Base-by-base conservation (phyloP, 2,113 vertebrate genomes). In the Zapus hudsonius region DNA sequence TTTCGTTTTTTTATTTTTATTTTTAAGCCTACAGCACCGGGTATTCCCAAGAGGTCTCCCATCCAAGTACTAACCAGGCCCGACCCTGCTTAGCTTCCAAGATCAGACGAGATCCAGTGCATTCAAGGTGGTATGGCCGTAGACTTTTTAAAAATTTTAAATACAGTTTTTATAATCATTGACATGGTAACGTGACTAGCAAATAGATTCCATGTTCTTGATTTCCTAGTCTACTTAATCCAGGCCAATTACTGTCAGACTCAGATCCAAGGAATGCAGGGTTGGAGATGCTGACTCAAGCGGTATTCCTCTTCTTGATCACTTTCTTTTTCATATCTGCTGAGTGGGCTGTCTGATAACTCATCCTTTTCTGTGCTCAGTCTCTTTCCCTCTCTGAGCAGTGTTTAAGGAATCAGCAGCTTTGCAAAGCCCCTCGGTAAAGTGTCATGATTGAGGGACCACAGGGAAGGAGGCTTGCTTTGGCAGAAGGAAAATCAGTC, bases 281-380 rank as follows among this genome's bases (percentile, higher is more conserved):
- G 47, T 20, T 52, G 63, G 36, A 69, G 66, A 88, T 7, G n/a
- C 3, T 52, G n/a, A 66, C 42, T 69, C 12, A 61, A 27, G 4
- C 22, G 55, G 17, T 15, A 16, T 13, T 3, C 61, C 44, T 38
- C 19, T 27, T 22, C 66, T 64, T 74, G 25, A 61, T 44, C 7
- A 36, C n/a, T 84, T 66, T 42, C 40, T 55, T 74, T 78, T 85
- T 86, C 57, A 86, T 82, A n/a, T 89, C 52, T 79, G 59, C 74
- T 75, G 13, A 88, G 42, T 23, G 12, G 31, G 33, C 66, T 27
- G 22, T 31, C 55, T 84, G 31, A 2, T 31, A 86, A 67, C 38
- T 25, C 69, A 38, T 63, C 42, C 36, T 52, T 87, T 55, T 66
- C 74, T 19, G 69, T 17, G 42, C 59, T 69, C 8, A 31, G 36